A percentile compares a stretch with the other conserved stretches of the same genome.
Evolutionary conservation across 2,888 invertebrate species (phyloP).

Genomic region (Graphium colonna): DNA sequence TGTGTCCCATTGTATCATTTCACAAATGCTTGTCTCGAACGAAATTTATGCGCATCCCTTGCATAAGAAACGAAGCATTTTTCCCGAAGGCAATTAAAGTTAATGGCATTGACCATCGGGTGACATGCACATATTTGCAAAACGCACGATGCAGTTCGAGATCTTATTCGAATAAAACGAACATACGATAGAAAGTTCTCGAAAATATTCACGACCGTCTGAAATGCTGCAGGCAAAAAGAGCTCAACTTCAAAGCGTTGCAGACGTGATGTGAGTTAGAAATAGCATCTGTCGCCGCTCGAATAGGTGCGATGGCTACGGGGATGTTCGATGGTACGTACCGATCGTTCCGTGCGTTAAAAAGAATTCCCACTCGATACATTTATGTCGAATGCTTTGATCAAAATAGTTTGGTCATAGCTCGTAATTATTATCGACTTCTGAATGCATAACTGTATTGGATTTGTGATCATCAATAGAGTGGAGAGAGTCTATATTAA

Average conservation of each 20-base stretch:
- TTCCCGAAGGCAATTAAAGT: too few species aligned
- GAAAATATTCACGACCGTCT: conserved; percentile 63
- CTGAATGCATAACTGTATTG: too few species aligned
- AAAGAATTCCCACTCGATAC: too few species aligned
- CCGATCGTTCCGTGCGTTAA: not conserved
- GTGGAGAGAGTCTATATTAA: too few species aligned
- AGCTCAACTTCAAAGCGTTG: conserved; percentile 73
- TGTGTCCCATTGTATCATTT: too few species aligned
- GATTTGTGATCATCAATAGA: too few species aligned
- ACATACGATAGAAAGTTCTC: conserved; percentile 48
- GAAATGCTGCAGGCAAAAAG: conserved; percentile 76
- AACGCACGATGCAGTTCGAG: conserved; percentile 8
- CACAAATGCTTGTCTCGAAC: too few species aligned
- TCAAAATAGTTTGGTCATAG: too few species aligned
- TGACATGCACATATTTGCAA: conserved; percentile 31
- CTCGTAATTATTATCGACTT: too few species aligned
- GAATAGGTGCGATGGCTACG: conserved; percentile 43
- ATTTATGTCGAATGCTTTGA: too few species aligned
- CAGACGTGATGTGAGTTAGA: conserved; percentile 73
- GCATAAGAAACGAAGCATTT: too few species aligned
- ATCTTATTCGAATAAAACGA: conserved; percentile 15
- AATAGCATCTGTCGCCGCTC: conserved; percentile 48
- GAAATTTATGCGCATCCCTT: too few species aligned
- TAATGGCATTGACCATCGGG: conserved; percentile 26
- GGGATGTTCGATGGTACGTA: conserved; percentile 34